These are phyloP conservation scores for Columba guinea DNA, from an alignment of 2,797 vertebrate species.

Conservation along the genomic window DNA sequence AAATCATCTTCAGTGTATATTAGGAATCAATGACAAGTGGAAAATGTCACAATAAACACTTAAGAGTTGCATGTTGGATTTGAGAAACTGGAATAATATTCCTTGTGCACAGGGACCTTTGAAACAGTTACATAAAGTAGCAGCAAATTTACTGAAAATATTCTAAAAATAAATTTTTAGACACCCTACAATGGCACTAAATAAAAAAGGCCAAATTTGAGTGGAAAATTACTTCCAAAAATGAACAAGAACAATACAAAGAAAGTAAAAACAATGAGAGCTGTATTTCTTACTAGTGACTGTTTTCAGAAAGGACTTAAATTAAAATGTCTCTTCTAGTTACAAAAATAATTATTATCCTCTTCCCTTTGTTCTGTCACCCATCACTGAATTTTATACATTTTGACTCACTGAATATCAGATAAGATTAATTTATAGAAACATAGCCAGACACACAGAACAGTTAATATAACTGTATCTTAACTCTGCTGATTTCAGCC, in stretches of 20 bases:
- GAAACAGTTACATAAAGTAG: not conserved
- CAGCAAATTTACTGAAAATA: not conserved
- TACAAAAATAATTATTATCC: not conserved
- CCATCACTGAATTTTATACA: constrained; percentile 23
- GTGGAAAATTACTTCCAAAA: constrained; percentile 23
- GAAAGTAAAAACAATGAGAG: constrained; percentile 19
- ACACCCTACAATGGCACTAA: not conserved
- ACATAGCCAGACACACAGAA: constrained; percentile 18
- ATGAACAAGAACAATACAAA: not conserved
- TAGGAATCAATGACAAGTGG: not conserved
- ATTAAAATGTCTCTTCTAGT: constrained; percentile 42
- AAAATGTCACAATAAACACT: not conserved
- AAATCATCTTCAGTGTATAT: not conserved
- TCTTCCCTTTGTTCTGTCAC: not conserved
- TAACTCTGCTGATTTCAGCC: constrained; percentile 47
- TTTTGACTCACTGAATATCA: constrained; percentile 26
- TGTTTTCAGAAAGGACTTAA: constrained; percentile 61
- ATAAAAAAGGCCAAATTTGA: not conserved
- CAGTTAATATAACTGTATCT: constrained; percentile 42
- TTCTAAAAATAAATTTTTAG: not conserved
- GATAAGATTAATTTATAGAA: constrained; percentile 41
- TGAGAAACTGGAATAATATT: not conserved
- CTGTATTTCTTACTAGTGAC: constrained; percentile 12
- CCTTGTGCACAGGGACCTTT: not conserved
- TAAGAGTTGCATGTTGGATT: not conserved